Evolutionary conservation across 37 sponge, comb jelly and placozoan genomes (phyloP), one percentile per base, ranked within the genome.

Genomic region (Tethya wilhelma): DNA sequence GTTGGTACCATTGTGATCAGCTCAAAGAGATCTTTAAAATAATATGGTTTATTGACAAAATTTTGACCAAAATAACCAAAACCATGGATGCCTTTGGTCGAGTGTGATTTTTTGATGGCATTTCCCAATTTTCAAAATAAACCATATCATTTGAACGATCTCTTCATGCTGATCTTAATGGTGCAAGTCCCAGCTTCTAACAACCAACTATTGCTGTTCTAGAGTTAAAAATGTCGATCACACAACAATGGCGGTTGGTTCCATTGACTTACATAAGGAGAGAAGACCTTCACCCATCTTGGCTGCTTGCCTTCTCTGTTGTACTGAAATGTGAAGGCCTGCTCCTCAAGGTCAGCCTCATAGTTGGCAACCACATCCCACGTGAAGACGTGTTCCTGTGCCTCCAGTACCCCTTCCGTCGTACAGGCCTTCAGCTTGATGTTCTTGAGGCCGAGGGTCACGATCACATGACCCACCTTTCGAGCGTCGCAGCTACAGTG

Each of bases 401-500:
- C 59, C 88, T 75, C 60, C 17, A 58, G 59, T 2, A 39, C 40
- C 41, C 75, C 75, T 12, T 96, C 89, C 0, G 64, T 38, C 17
- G 83, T 74, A 56, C 97, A 96, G 26, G 97, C 97, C 31, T 81
- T 75, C 42, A 96, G 53, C 7, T 32, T 34, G 56, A 96, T 64
- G 12, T 68, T 14, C 11, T 49, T 37, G 28, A 72, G 59, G 37
- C 59, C 62, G 42, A 99, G 64, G 45, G 78, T 46, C 6, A 95
- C 64, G 0, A 89, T 94, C 26, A 99, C 86, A 78, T 99, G 89
- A 11, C 99, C 99, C 34, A 71, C 80, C 64, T 96, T 99, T 25
- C 99, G 65, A 12, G 91, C 95, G 49, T 99, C 97, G 73, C 91
- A 92, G 19, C 56, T 28, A 42, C 95, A 94, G 81, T 96, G 97